phyloP scores from a whole-genome alignment of 2,113 vertebrate genomes.

The Cyprinus carpio region DNA sequence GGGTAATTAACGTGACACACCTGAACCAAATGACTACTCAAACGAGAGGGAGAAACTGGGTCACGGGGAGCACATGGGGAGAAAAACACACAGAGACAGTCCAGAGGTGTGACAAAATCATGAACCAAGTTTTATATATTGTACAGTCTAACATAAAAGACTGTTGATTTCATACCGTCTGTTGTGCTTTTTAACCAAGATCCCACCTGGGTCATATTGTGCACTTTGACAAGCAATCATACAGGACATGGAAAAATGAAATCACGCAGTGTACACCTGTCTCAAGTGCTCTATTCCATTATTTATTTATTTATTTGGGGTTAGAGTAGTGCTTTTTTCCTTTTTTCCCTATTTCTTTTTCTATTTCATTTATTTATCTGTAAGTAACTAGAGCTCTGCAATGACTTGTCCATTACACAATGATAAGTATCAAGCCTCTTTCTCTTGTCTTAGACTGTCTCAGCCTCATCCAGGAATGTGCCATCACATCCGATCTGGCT shows the following conservation, averaged over 20 bases:
- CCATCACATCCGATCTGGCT: slow-evolving; percentile 71
- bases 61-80: too few species aligned
- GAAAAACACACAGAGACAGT: too few species aligned
- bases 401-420: neutral
- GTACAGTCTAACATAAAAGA: neutral
- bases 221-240: neutral
- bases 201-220: neutral
- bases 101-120: neutral
- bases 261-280: neutral
- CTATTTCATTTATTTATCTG: neutral
- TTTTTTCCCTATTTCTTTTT: neutral
- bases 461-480: slow-evolving; percentile 27
- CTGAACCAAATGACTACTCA: too few species aligned
- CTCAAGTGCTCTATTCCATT: neutral
- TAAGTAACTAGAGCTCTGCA: neutral
- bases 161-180: neutral
- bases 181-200: neutral
- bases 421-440: neutral
- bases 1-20: too few species aligned
- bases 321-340: neutral
- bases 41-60: too few species aligned
- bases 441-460: neutral
- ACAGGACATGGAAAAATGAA: neutral
- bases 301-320: neutral
- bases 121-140: neutral